Base-by-base conservation (phyloP, 2,797 vertebrate genomes). In the Sebastes alutus region DNA sequence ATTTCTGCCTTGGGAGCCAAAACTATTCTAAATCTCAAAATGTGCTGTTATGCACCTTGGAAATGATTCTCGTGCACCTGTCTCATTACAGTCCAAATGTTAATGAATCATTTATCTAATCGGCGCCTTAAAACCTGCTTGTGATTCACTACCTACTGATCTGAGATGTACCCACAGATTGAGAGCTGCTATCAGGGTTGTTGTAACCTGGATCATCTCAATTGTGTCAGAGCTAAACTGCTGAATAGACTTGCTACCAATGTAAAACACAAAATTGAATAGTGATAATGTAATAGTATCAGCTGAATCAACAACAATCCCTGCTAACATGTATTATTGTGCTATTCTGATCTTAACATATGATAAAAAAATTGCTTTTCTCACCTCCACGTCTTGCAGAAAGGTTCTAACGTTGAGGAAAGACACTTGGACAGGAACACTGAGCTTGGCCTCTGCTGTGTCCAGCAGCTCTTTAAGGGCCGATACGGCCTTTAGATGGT, bases 371-470 rank as follows among this genome's bases (percentile, higher is more conserved):
- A n/a, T 30, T 61, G 27, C 9, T 65, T 72, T 63, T 25, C 84
- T 87, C 93, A 97, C 98, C 97, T 99, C 98, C 83, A 99, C 94
- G 65, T 99, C 97, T 91, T 98, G 97, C 73, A 97, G 92, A 91
- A 99, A 96, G 60, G 89, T 90, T 93, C 96, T 96, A 46, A 99
- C 95, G 80, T 96, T 97, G 69, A 96, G 91, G 83, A 99, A 97
- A 52, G 98, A 98, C 85, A 99, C 94, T 89, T 98, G 97, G 35
- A 99, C 88, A 22, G 96, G 93, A 18, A 93, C 85, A 49, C 85
- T 96, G 87, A 99, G 93, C 87, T 97, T 98, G 23, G 92, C 91
- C 10, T 96, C 97, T 63, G 96, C 97, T 76, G 93, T 93, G 23
- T 97, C 94, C 86, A 97, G 94, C 87, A 99, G 97, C 77, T 93